Evolutionary conservation across 2,797 vertebrate species (phyloP).

Genomic region (Galagoides demidoff): DNA sequence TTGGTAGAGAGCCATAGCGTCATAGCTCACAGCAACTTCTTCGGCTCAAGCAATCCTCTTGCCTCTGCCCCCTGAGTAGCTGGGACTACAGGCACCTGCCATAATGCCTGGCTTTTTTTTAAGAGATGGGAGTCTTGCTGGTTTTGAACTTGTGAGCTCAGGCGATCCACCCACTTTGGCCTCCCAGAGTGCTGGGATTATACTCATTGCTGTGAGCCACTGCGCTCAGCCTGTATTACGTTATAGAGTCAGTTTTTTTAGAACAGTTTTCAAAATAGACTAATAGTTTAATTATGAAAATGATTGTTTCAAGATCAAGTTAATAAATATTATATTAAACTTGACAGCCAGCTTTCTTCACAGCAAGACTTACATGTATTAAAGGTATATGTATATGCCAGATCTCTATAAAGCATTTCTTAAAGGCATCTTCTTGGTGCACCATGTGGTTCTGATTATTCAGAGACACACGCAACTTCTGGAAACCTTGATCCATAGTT

Average conservation of each 20-base stretch:
- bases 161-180: too few species aligned
- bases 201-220: too few species aligned
- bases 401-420: neutral
- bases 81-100: too few species aligned
- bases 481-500: neutral
- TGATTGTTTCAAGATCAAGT: neutral
- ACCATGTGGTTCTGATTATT: neutral
- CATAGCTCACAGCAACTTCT: too few species aligned
- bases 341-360: neutral
- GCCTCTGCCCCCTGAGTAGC: too few species aligned
- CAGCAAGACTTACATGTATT: neutral
- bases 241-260: neutral
- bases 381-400: neutral
- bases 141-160: too few species aligned
- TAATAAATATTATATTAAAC: neutral
- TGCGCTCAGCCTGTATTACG: neutral
- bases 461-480: neutral
- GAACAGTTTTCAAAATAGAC: neutral
- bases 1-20: too few species aligned
- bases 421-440: neutral
- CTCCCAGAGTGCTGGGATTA: too few species aligned
- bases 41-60: too few species aligned
- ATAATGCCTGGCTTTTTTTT: too few species aligned
- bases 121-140: too few species aligned
- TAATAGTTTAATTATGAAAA: constrained; percentile 13